Conservation (phyloP, 2,113 vertebrate species). For the Mugil cephalus region DNA sequence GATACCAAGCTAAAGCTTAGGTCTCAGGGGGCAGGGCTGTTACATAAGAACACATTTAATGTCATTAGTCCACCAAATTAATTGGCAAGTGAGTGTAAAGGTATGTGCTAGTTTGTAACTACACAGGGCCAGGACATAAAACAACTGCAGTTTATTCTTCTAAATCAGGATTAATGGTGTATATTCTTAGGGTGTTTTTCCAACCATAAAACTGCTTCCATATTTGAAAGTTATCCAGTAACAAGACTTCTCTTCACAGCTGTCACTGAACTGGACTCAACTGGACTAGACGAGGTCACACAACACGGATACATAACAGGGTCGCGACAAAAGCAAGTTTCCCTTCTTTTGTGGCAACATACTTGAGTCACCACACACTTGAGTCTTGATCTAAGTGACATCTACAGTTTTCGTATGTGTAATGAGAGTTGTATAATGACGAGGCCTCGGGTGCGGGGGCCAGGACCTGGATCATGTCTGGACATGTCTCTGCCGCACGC, state of each 20-base stretch:
- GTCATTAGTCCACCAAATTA: too few relatives aligned
- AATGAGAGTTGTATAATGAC: too few relatives aligned
- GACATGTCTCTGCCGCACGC: slow-evolving; percentile 70
- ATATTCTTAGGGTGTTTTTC: background rate
- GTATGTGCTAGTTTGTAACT: too few relatives aligned
- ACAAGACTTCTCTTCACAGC: slow-evolving; percentile 35
- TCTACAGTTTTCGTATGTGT: too few relatives aligned
- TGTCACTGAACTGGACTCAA: slow-evolving; percentile 58
- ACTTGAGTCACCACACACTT: too few relatives aligned
- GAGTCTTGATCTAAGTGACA: too few relatives aligned
- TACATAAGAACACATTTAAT: too few relatives aligned
- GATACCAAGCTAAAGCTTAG: too few relatives aligned
- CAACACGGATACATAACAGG: background rate
- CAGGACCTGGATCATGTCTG: slow-evolving; percentile 60
- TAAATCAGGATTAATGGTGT: background rate
- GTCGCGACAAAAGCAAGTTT: slow-evolving; percentile 43
- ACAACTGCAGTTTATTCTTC: background rate
- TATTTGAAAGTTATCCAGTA: slow-evolving; percentile 30
- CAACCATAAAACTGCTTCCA: slow-evolving; percentile 27
- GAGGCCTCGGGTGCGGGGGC: slow-evolving; percentile 19
- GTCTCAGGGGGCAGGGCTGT: too few relatives aligned
- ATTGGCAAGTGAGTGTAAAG: too few relatives aligned
- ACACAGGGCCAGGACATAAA: background rate
- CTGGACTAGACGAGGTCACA: slow-evolving; percentile 16
- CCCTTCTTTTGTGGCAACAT: too few relatives aligned